Evolutionary conservation across 1,140 invertebrate species (phyloP), one percentile per base, ranked within the genome.

Genomic region (Notospermus geniculatus): DNA sequence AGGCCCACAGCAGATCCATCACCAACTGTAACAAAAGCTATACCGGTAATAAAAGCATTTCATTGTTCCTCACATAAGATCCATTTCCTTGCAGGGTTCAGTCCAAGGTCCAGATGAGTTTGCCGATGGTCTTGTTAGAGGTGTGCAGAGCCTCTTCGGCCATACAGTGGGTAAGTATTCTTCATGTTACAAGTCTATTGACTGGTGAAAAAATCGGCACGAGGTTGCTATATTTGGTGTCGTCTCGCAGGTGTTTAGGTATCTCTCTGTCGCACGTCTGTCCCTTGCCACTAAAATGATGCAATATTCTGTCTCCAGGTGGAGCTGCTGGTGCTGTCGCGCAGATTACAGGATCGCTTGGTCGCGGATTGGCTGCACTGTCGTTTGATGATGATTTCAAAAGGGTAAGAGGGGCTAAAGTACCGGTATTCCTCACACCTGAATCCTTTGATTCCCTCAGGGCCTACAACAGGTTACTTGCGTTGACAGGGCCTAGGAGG

Each of bases 381-480:
- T 79, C 80, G 28, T 76, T 83, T 65, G 81, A 83, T 68, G 71
- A 76, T 55, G 75, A 79, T 53, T 83, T 82, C 69, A 78, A 76
- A 71, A 77, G 70, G 67, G 81, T 83, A 64, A 64, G 62, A 66
- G 5, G 2, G 25, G 4, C 30, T 30, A 19, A 25, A 39, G 22
- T 19, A 25, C 29, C 22, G n/a, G n/a, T n/a, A n/a, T n/a, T n/a
- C n/a, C n/a, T n/a, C n/a, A n/a, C n/a, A n/a, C n/a, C n/a, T n/a
- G n/a, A n/a, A n/a, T n/a, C n/a, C n/a, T n/a, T n/a, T n/a, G n/a
- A n/a, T n/a, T n/a, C n/a, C n/a, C n/a, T n/a, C n/a, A n/a, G n/a
- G n/a, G n/a, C n/a, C n/a, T n/a, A n/a, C n/a, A n/a, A n/a, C n/a
- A n/a, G n/a, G n/a, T n/a, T n/a, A n/a, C n/a, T n/a, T n/a, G n/a